phyloP scores from a whole-genome alignment of 1,140 invertebrate genomes.

The Heliconius melpomene region DNA sequence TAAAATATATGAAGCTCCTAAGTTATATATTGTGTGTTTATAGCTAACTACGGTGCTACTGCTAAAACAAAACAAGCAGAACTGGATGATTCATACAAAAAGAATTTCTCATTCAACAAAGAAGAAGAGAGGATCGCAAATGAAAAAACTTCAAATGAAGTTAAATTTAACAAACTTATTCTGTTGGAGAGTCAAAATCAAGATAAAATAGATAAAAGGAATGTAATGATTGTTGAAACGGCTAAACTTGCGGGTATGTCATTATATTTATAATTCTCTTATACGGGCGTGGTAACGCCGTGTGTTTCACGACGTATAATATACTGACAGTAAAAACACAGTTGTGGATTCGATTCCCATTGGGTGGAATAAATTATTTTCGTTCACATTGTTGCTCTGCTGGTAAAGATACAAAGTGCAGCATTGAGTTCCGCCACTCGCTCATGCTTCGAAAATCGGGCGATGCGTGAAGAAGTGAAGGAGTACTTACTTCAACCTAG shows the following conservation, averaged over 20 bases:
- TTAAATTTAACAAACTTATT: slow-evolving; percentile 71
- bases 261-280: background rate
- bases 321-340: no score
- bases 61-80: slow-evolving; percentile 72
- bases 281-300: no score
- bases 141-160: slow-evolving; percentile 71
- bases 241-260: slow-evolving; percentile 74
- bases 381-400: no score
- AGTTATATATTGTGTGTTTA: slow-evolving; percentile 24
- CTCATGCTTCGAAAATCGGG: no score
- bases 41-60: slow-evolving; percentile 62
- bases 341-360: no score
- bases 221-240: slow-evolving; percentile 65
- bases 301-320: no score
- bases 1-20: no score
- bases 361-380: no score
- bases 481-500: no score
- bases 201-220: slow-evolving; percentile 71
- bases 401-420: no score
- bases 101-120: slow-evolving; percentile 66
- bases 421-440: no score
- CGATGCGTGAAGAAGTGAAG: no score
- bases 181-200: slow-evolving; percentile 76
- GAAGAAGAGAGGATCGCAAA: slow-evolving; percentile 74
- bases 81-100: slow-evolving; percentile 68